Base-by-base conservation (phyloP, 2,113 vertebrate genomes). In the Clarias gariepinus region DNA sequence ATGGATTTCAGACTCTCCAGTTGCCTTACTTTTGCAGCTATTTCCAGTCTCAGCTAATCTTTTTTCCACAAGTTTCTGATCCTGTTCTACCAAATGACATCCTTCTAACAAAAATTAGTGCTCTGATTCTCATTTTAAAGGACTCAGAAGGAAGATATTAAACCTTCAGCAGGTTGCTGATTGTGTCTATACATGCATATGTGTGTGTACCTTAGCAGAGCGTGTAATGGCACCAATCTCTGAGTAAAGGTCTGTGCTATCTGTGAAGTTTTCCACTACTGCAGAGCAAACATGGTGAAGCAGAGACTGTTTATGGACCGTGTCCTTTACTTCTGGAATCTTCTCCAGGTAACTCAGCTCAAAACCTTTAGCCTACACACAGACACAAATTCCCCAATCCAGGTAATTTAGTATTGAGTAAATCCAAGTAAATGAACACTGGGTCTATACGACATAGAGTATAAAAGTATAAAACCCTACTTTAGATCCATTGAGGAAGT, bases 251-350 rank as follows among this genome's bases (percentile, higher is more conserved):
- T 99, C 98, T 0, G 96, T 97, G 92, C 97, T 97, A 90, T 98
- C 96, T 69, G 97, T 96, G 91, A 97, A 98, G 93, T 98, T 98
- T 90, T 99, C 98, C 82, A 98, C 96, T 90, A 99, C 97, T 73
- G 95, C 95, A 76, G 96, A 95, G 92, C 97, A 98, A 91, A 94
- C 95, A 0, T 99, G 98, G 88, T 99, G 97, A 77, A 99, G 96
- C 80, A 99, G 96, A 0, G 98, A 99, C 93, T 99, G 98, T 91
- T 99, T 99, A 77, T 99, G 98, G 61, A 99, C 97, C 0, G 97
- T 99, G 91, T 99, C 98, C 94, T 99, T 99, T 79, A 99, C 98
- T 91, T 99, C 98, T 68, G 98, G 97, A 92, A 99, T 97, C 93
- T 99, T 99, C 95, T 99, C 97, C 94, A 99, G 95, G 93, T 99